Conservation (phyloP, 2,888 invertebrate genomes). For the Apoda limacodes region DNA sequence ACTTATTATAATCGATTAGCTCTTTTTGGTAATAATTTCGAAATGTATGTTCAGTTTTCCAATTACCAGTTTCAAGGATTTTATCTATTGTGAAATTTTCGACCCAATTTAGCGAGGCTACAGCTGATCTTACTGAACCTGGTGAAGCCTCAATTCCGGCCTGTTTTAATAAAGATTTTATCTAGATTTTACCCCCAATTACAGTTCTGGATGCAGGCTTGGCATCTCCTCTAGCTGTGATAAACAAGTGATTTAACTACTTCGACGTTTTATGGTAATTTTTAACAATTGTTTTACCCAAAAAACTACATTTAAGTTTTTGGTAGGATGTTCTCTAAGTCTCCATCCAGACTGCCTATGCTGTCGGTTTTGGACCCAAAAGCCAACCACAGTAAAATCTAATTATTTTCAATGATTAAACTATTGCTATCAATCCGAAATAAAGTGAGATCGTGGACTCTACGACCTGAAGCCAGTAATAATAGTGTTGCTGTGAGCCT, state of each 20-base stretch:
- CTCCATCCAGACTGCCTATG: no score
- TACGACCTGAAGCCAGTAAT: slow-evolving; percentile 9
- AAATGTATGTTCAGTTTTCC: slow-evolving; percentile 10
- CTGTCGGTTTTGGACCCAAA: slow-evolving; percentile 11
- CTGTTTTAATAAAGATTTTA: slow-evolving; percentile 6
- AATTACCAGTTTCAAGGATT: slow-evolving; percentile 10
- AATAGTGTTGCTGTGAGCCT: slow-evolving; percentile 8
- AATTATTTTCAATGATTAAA: neutral
- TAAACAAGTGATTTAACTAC: slow-evolving; percentile 3
- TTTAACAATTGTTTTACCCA: slow-evolving; percentile 3
- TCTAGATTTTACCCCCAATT: slow-evolving; percentile 8
- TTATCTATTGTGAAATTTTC: slow-evolving; percentile 13
- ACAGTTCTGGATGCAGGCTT: slow-evolving; percentile 8
- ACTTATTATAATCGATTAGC: neutral
- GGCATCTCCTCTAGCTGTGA: slow-evolving; percentile 2
- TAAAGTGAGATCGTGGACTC: slow-evolving; percentile 12
- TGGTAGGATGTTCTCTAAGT: slow-evolving; percentile 3
- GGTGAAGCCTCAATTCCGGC: slow-evolving; percentile 7
- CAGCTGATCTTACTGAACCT: slow-evolving; percentile 10
- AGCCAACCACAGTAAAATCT: slow-evolving; percentile 6
- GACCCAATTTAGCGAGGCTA: no score
- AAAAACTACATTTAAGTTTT: slow-evolving; percentile 2
- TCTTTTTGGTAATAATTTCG: slow-evolving; percentile 22
- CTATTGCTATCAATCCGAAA: no score
- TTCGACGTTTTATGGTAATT: neutral